phyloP scores from a whole-genome alignment of 2,113 vertebrate species.

The Regulus satrapa region DNA sequence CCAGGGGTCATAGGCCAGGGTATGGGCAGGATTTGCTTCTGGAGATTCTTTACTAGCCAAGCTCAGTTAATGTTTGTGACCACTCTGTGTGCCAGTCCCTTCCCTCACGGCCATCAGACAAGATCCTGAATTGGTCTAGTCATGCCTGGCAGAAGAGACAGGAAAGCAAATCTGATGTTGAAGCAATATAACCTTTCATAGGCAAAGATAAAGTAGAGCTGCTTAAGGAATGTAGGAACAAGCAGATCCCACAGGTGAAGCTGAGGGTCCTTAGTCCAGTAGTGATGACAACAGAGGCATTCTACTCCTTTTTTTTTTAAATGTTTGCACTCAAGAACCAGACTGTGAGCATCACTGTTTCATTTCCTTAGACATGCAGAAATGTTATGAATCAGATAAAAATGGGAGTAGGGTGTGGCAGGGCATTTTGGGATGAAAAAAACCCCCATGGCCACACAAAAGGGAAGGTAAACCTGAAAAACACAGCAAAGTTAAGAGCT shows the following conservation, averaged over 20 bases:
- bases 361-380: not conserved
- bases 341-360: not conserved
- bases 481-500: not conserved
- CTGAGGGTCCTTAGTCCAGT: not conserved
- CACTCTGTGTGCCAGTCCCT: not conserved
- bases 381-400: not conserved
- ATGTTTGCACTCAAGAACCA: not conserved
- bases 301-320: not conserved
- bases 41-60: not conserved
- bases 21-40: not conserved
- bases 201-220: not conserved
- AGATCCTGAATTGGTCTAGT: not conserved
- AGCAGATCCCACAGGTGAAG: not conserved
- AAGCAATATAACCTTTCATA: not conserved
- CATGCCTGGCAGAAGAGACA: not conserved
- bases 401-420: not conserved
- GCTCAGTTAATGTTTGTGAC: not conserved
- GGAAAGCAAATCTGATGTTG: not conserved
- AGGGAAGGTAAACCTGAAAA: not conserved
- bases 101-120: not conserved
- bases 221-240: not conserved
- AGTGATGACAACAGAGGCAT: not conserved
- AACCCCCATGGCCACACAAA: accelerated
- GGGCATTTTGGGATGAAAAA: not conserved
- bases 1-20: not conserved